Percentiles rank a stretch among this genome's conserved stretches.
These are phyloP conservation scores for Drosophila multiciliata DNA, from an alignment of 2,888 invertebrate genomes.

Conservation along the genomic window DNA sequence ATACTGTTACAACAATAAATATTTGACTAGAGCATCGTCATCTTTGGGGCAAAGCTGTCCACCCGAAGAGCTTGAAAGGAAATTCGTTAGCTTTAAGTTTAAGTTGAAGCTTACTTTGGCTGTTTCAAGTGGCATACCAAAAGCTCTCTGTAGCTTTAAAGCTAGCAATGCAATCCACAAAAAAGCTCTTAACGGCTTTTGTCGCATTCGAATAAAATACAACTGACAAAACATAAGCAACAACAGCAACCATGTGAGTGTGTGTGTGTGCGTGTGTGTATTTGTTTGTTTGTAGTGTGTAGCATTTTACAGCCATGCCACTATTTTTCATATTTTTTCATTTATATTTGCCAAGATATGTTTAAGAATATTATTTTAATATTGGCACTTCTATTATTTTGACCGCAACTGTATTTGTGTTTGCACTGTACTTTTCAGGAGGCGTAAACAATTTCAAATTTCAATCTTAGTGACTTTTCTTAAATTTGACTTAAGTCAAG, in stretches of 20 bases:
- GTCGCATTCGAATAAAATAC: conserved; percentile 24
- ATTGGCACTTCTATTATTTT: background rate
- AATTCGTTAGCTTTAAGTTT: background rate
- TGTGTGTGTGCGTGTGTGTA: background rate
- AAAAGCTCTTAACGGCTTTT: conserved; percentile 24
- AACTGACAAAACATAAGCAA: conserved; percentile 15
- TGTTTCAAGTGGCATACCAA: background rate
- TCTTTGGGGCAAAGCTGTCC: background rate
- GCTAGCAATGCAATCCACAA: conserved; percentile 29
- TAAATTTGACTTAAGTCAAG: background rate
- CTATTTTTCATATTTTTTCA: too few species aligned
- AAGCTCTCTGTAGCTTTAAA: background rate
- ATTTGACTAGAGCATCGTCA: background rate
- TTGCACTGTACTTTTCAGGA: background rate
- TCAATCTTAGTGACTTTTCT: background rate
- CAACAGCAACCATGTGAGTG: background rate
- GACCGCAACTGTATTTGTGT: background rate
- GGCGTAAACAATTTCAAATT: background rate
- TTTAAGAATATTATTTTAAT: background rate
- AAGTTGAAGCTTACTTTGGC: conserved; percentile 14
- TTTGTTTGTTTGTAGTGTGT: too few species aligned
- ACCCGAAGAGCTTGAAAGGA: background rate
- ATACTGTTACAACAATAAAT: background rate
- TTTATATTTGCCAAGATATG: too few species aligned
- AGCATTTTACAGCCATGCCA: too few species aligned